Conservation (phyloP, 2,113 vertebrate genomes). For the Heptranchias perlo region DNA sequence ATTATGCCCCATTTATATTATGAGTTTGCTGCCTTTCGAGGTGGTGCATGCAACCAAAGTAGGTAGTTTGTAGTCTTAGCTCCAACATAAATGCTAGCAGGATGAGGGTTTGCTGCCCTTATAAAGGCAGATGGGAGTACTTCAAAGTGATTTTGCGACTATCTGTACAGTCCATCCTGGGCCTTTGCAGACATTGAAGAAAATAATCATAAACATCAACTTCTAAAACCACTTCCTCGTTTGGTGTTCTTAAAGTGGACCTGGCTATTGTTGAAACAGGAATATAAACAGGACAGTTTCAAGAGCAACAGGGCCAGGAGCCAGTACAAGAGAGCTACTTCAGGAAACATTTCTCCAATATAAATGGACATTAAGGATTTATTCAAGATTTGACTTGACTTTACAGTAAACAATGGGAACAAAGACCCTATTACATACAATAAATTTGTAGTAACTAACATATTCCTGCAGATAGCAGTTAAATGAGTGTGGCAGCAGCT, state of each 20-base stretch:
- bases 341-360: too few relatives aligned
- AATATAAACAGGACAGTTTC: background rate
- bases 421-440: too few relatives aligned
- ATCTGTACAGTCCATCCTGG: background rate
- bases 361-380: background rate
- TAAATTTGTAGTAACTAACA: too few relatives aligned
- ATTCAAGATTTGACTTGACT: too few relatives aligned
- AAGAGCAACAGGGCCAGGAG: background rate
- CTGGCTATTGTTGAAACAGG: background rate
- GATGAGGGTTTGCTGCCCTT: background rate
- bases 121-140: background rate
- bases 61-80: background rate
- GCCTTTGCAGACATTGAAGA: background rate
- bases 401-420: too few relatives aligned
- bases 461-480: too few relatives aligned
- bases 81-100: background rate
- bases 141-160: background rate
- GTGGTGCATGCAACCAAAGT: background rate
- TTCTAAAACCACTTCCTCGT: background rate
- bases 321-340: too few relatives aligned
- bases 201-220: background rate
- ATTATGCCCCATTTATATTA: background rate
- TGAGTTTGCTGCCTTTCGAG: background rate
- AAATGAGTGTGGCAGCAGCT: too few relatives aligned
- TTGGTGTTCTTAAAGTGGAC: background rate